Percentiles rank a stretch among this genome's conserved stretches.
Evolutionary conservation across 2,113 vertebrate genomes (phyloP).

Genomic region (Alaudala cheleensis): DNA sequence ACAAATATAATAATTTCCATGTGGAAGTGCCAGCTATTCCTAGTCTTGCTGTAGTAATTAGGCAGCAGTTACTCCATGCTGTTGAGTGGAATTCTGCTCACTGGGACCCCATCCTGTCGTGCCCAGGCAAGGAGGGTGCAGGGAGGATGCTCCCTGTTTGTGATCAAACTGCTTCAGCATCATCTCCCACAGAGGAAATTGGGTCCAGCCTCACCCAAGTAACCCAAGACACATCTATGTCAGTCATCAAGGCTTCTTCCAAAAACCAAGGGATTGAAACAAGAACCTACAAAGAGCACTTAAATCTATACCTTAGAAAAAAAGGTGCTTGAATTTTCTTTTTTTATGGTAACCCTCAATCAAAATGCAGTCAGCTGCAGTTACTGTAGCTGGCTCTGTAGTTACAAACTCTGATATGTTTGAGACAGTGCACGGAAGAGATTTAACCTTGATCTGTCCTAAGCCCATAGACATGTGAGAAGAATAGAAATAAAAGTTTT

Average conservation of each 20-base stretch:
- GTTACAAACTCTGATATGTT: not conserved
- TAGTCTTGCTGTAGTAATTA: not conserved
- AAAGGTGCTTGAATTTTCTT: not conserved
- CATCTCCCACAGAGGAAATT: accelerated
- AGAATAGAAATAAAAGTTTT: not conserved
- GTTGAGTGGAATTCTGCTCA: not conserved
- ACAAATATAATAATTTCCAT: not conserved
- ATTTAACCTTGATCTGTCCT: not conserved
- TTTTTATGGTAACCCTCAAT: not conserved
- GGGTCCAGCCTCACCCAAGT: not conserved
- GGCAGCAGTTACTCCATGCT: not conserved
- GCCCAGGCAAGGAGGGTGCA: not conserved
- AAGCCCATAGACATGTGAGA: not conserved
- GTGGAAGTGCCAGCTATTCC: not conserved
- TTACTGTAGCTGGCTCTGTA: not conserved
- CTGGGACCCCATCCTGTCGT: too few species aligned
- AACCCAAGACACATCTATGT: not conserved
- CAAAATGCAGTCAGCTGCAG: not conserved
- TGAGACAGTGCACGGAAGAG: not conserved
- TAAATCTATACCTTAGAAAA: not conserved
- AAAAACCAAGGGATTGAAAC: not conserved
- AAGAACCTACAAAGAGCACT: not conserved
- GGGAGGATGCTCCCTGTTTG: too few species aligned
- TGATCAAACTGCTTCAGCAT: not conserved
- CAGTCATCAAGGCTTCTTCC: not conserved